Conservation (phyloP, 1,140 invertebrate species). For the Arion vulgaris region DNA sequence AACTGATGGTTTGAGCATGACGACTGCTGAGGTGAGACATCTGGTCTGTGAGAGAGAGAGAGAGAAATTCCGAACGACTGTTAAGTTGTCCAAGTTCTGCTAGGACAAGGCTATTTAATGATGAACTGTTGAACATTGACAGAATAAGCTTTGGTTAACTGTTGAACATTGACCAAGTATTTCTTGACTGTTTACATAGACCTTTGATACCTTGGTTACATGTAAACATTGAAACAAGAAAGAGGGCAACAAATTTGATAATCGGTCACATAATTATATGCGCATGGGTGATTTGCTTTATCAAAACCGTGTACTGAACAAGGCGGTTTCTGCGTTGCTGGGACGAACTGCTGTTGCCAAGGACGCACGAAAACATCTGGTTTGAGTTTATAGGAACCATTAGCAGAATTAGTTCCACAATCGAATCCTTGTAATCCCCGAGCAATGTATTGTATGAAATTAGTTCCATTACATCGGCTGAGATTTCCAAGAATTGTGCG, state of each 20-base stretch:
- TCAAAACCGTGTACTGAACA: conserved; percentile 1
- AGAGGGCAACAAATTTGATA: not conserved
- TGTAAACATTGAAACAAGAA: not conserved
- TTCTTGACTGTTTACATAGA: not conserved
- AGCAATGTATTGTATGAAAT: not conserved
- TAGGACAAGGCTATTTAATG: too few species aligned
- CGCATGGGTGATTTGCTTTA: not conserved
- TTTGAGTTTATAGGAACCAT: not conserved
- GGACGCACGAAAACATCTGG: conserved; percentile 1
- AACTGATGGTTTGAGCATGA: too few species aligned
- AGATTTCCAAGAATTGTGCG: not conserved
- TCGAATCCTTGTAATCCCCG: not conserved
- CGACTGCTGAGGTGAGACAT: too few species aligned
- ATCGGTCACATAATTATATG: not conserved
- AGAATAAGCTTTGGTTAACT: not conserved
- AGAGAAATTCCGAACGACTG: too few species aligned
- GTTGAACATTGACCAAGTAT: not conserved
- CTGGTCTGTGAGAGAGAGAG: too few species aligned
- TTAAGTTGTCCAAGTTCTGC: too few species aligned
- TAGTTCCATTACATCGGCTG: not conserved
- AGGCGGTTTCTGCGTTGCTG: not conserved
- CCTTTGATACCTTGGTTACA: not conserved
- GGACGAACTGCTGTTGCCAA: not conserved
- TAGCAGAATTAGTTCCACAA: not conserved
- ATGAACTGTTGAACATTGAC: too few species aligned